Evolutionary conservation across 2,797 vertebrate genomes (phyloP).

Genomic region (Gambelia wislizenii): DNA sequence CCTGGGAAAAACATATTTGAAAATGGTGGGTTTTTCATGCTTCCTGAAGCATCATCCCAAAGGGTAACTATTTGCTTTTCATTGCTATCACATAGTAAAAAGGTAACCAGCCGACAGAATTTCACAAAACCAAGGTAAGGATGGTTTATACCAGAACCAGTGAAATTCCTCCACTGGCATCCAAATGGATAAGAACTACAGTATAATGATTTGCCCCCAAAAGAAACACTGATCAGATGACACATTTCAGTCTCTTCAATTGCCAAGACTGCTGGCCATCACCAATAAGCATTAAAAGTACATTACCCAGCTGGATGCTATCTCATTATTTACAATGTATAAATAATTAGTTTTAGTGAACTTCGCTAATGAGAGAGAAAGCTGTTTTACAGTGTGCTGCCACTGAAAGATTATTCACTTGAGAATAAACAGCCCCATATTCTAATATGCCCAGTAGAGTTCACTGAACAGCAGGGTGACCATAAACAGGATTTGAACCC

Average conservation of each 20-base stretch:
- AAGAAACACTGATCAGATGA: not conserved
- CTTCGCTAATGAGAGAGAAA: constrained; percentile 15
- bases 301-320: not conserved
- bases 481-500: constrained; percentile 12
- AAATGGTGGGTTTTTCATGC: not conserved
- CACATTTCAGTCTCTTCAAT: not conserved
- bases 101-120: not conserved
- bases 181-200: not conserved
- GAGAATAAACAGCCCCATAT: constrained; percentile 5
- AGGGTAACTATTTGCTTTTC: constrained; percentile 5
- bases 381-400: not conserved
- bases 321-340: not conserved
- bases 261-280: not conserved
- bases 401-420: constrained; percentile 2
- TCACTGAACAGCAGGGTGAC: constrained; percentile 14
- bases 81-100: not conserved
- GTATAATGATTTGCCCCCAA: constrained; percentile 2
- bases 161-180: constrained; percentile 10
- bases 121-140: not conserved
- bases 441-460: not conserved
- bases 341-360: constrained; percentile 34
- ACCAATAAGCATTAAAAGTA: constrained; percentile 21
- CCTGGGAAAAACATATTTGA: not conserved
- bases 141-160: constrained; percentile 7
- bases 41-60: constrained; percentile 14